Conservation (phyloP, 2,888 invertebrate species). For the Hydraecia micacea region DNA sequence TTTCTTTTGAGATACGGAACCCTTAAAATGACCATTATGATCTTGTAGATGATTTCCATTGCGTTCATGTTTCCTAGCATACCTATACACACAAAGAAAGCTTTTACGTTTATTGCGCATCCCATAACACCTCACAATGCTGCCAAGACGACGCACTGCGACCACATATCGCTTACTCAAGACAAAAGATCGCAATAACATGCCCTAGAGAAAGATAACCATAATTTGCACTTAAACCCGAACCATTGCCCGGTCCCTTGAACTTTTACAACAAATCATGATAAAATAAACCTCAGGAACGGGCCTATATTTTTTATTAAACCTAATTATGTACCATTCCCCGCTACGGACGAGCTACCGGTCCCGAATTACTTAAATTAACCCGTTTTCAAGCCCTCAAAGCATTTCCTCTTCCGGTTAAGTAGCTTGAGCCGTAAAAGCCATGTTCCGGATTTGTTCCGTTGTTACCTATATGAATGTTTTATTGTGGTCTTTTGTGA, state of each 20-base stretch:
- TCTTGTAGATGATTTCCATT: not conserved
- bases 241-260: not conserved
- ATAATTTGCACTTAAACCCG: conserved; percentile 26
- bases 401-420: conserved; percentile 61
- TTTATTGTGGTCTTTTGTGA: conserved; percentile 46
- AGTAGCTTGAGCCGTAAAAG: conserved; percentile 57
- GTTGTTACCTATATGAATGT: conserved; percentile 41
- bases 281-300: conserved; percentile 24
- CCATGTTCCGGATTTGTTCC: conserved; percentile 43
- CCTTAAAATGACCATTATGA: not conserved
- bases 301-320: conserved; percentile 53
- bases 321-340: conserved; percentile 52
- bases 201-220: conserved; percentile 28
- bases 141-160: not conserved
- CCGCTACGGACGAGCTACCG: conserved; percentile 28
- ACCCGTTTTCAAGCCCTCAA: conserved; percentile 58
- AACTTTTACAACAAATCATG: conserved; percentile 50
- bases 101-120: conserved; percentile 37
- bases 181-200: conserved; percentile 34
- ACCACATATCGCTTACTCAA: conserved; percentile 21
- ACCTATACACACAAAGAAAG: conserved; percentile 18
- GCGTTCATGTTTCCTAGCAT: not conserved
- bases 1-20: too few species aligned
- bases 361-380: conserved; percentile 66
- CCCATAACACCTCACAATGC: conserved; percentile 5